phyloP scores from a whole-genome alignment of 2,888 invertebrate species.

The Oeneis ivallda region DNA sequence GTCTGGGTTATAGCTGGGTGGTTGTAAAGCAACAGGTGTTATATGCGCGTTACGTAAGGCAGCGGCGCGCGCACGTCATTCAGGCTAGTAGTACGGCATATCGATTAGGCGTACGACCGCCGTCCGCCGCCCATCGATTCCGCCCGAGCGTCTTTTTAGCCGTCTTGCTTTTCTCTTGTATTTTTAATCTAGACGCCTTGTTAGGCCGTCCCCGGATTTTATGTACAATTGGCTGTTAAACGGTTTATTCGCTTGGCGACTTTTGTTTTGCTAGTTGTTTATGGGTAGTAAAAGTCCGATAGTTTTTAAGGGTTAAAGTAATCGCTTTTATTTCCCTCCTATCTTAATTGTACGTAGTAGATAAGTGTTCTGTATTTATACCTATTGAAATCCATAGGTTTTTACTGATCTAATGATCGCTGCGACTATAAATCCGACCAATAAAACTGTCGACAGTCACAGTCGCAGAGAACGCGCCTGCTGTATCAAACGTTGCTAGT shows the following conservation, averaged over 20 bases:
- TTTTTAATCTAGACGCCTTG: constrained; percentile 40
- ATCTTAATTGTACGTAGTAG: neutral
- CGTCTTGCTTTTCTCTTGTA: constrained; percentile 57
- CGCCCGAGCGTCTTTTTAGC: constrained; percentile 62
- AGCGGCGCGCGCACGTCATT: constrained; percentile 76
- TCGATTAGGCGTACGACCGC: constrained; percentile 68
- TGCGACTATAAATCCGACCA: no score
- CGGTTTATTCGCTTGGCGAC: constrained; percentile 10
- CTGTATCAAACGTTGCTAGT: no score
- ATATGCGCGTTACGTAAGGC: constrained; percentile 74
- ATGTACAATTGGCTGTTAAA: constrained; percentile 15
- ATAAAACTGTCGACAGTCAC: no score
- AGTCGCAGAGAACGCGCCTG: no score
- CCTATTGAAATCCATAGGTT: no score
- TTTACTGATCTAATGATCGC: no score
- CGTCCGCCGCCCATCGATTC: constrained; percentile 60
- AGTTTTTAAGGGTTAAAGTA: constrained; percentile 4
- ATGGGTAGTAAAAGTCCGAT: constrained; percentile 8
- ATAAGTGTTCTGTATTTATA: no score
- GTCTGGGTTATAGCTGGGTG: constrained; percentile 68
- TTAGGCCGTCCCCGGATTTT: constrained; percentile 20
- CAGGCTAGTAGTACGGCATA: constrained; percentile 70
- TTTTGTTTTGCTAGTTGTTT: constrained; percentile 19
- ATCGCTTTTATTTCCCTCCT: neutral
- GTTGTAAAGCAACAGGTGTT: constrained; percentile 77